Evolutionary conservation across 2,113 vertebrate genomes (phyloP), one percentile per base, ranked within the genome.

Genomic region (Rhipidura dahli): DNA sequence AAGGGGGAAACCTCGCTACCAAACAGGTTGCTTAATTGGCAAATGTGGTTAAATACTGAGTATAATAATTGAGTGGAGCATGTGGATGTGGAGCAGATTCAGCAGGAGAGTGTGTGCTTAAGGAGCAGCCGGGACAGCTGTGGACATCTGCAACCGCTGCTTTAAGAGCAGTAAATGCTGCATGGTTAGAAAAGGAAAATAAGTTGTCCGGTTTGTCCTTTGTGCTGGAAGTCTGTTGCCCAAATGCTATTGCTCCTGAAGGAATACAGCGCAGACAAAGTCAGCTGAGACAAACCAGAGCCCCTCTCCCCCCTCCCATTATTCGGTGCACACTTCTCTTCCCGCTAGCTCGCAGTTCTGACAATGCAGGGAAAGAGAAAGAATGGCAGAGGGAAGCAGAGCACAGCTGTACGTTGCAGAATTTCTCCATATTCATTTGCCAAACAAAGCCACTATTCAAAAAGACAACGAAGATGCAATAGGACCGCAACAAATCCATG

Each of bases 391-490:
- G 93, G 81, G 72, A 94, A 91, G 96, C 96, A 64, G 89, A 96
- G 94, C 96, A 89, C 91, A 73, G 95, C 92, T 78, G 93, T 89
- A 83, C 50, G 22, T 45, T 96, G 96, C 96, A 90, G 95, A 96
- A 92, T 94, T 97, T 90, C 97, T 97, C 96, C 93, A 71, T 90
- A 83, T 96, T 95, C 86, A 79, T 95, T 79, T 64, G 37, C 81
- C 77, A 95, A 93, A 97, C 94, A 96, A 96, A 94, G 96, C 59
- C 96, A 69, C 39, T 56, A 91, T 96, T 97, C 94, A 88, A 83
- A 96, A 94, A 95, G 78, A 95, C 95, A 94, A 83, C 9, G 57
- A 86, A 93, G 97, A 97, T 98, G 97, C 97, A 87, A 90, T 71
- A 93, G 97, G 83, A 95, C 84, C 92, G 39, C 35, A 92, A 64